Conservation (phyloP, 2,113 vertebrate genomes). For the Ovibos moschatus region DNA sequence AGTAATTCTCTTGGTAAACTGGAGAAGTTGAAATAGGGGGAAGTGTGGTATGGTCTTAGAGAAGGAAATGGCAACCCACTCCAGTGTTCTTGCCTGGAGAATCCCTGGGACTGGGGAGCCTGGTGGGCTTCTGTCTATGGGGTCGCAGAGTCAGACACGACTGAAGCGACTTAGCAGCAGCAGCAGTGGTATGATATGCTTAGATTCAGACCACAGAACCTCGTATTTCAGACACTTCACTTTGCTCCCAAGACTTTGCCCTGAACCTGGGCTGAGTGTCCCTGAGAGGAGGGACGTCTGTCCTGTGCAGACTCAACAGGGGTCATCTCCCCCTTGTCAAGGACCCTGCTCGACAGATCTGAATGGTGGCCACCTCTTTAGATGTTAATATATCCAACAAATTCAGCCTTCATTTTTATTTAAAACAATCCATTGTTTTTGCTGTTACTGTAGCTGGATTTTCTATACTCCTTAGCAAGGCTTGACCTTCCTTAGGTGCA, state of each 20-base stretch:
- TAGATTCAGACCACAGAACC: not conserved
- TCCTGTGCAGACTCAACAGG: not conserved
- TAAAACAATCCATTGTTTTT: not conserved
- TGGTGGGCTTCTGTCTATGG: no score
- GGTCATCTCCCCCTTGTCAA: not conserved
- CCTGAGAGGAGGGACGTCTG: not conserved
- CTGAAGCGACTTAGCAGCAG: no score
- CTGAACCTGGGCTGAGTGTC: rapidly evolving
- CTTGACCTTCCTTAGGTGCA: not conserved
- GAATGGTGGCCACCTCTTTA: not conserved
- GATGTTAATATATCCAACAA: not conserved
- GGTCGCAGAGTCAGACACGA: rapidly evolving
- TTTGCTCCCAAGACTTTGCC: not conserved
- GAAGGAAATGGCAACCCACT: no score
- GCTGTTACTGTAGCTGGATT: not conserved
- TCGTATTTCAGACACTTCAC: not conserved
- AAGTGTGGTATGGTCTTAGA: rapidly evolving
- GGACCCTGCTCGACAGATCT: not conserved
- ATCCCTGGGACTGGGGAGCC: no score
- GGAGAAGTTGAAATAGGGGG: not conserved
- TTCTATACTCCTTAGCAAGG: not conserved
- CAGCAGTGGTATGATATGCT: no score
- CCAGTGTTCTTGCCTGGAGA: no score
- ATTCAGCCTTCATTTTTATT: not conserved
- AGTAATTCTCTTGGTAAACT: not conserved